Base-by-base conservation (phyloP, 2,797 vertebrate genomes). In the Buphagus erythrorhynchus region DNA sequence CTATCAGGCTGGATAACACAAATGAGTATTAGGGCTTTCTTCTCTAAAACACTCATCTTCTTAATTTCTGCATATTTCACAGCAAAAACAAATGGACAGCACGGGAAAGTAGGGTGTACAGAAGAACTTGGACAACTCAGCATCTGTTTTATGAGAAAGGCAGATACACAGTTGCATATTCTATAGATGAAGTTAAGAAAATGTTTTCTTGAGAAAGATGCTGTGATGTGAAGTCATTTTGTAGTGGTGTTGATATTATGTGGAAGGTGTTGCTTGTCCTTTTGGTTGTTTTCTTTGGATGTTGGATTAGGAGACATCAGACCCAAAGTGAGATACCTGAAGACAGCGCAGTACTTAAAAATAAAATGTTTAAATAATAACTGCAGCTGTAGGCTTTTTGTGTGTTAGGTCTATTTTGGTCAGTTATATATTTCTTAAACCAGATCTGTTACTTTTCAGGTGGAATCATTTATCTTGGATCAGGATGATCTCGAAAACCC, bases 401-500 rank as follows among this genome's bases (percentile, higher is more conserved):
- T n/a, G 6, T 19, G 48, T 54, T 29, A 10, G 45, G 22, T 61
- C 3, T 45, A 0, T 59, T 68, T 71, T 14, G 15, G 22, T 85
- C 43, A 13, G 12, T 52, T 40, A 2, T 1, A 9, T 25, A 6
- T 0, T 33, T 87, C 26, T 80, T 57, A 49, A 61, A 36, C 9
- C 9, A 28, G 3, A 2, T 54, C 1, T 81, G 11, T 58, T 95
- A 0, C 59, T 73, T 86, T 61, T 72, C 94, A 98, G 98, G 98
- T 98, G 97, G 98, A 98, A 63, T 98, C 98, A 2, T 98, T 98
- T 73, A 98, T 98, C 97, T 97, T 98, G 76, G 98, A 98, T 97
- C 98, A 98, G 96, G 98, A 98, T 98, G 98, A 98, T 94, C 97
- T 98, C 0, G 98, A 98, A 97, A 98, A 98, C 93, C 98, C 98